A percentile compares a stretch with the other conserved stretches of the same genome.
Evolutionary conservation across 2,888 invertebrate species (phyloP).

Genomic region (Ormia ochracea): DNA sequence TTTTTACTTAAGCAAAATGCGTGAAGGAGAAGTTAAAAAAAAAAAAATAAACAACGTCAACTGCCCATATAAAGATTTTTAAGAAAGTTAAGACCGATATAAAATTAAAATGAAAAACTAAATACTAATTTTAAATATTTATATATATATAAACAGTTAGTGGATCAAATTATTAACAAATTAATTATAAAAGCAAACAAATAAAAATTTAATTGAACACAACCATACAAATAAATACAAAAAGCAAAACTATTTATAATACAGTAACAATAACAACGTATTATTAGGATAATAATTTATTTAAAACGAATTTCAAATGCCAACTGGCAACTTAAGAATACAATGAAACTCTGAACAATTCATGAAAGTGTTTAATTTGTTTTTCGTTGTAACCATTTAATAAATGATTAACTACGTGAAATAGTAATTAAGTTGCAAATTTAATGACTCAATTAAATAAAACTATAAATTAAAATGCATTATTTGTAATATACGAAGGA

Average conservation of each 20-base stretch:
- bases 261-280: constrained; percentile 60
- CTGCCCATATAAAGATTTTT: constrained; percentile 66
- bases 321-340: constrained; percentile 23
- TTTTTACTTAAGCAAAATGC: constrained; percentile 50
- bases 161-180: constrained; percentile 59
- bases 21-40: constrained; percentile 27
- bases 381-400: background rate
- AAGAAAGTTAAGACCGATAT: constrained; percentile 59
- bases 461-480: background rate
- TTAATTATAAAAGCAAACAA: constrained; percentile 31
- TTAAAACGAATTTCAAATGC: constrained; percentile 63
- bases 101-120: constrained; percentile 34
- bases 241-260: constrained; percentile 40
- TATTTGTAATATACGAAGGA: background rate
- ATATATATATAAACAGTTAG: constrained; percentile 57
- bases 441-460: background rate
- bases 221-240: constrained; percentile 23
- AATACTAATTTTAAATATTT: constrained; percentile 48
- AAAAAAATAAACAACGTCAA: constrained; percentile 64
- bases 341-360: background rate
- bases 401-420: background rate
- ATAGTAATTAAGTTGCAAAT: background rate
- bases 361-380: too few relatives aligned
- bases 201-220: constrained; percentile 45
- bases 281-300: constrained; percentile 64